Evolutionary conservation across 2,113 vertebrate genomes (phyloP), one percentile per base, ranked within the genome.

Genomic region (Baryphthengus martii): DNA sequence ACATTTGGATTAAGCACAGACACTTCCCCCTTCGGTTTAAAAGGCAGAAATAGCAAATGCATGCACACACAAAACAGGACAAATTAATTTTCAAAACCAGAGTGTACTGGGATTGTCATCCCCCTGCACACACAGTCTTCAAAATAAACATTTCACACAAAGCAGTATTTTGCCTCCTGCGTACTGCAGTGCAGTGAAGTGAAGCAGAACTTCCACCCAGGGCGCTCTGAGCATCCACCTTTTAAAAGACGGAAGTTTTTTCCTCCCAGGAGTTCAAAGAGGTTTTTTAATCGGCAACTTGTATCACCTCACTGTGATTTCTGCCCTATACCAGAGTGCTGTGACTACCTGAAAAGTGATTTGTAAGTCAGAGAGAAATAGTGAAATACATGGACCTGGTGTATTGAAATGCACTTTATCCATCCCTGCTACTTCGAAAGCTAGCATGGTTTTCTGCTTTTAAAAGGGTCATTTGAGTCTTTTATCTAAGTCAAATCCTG

Each of bases 391-490:
- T 2, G 1, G 88, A 52, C 55, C 55, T 65, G 15, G 23, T 56
- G 44, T 49, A 89, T 39, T 42, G 73, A 89, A 2, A 0, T 35
- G 70, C 70, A 72, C 61, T 96, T 61, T 53, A 84, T 92, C 65
- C 68, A 58, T 52, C 65, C 58, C 92, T 81, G 85, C 67, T 94
- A 26, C n/a, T 72, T 40, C 82, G 85, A 81, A 87, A 94, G 70
- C 68, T 78, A 82, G 66, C 66, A 42, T 68, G 80, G 17, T 39
- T 90, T 90, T 35, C n/a, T 90, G 47, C 85, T 89, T 89, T 96
- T 89, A 88, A 66, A 90, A 81, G 92, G 90, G 85, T 96, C 92
- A 81, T 81, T 75, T 90, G 56, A 93, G 76, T 92, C 91, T 95
- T 94, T 92, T 75, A 93, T 85, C 73, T 68, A 76, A 93, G 86